These are phyloP conservation scores for Neomorphus geoffroyi DNA, from an alignment of 2,797 vertebrate genomes.

Conservation along the genomic window DNA sequence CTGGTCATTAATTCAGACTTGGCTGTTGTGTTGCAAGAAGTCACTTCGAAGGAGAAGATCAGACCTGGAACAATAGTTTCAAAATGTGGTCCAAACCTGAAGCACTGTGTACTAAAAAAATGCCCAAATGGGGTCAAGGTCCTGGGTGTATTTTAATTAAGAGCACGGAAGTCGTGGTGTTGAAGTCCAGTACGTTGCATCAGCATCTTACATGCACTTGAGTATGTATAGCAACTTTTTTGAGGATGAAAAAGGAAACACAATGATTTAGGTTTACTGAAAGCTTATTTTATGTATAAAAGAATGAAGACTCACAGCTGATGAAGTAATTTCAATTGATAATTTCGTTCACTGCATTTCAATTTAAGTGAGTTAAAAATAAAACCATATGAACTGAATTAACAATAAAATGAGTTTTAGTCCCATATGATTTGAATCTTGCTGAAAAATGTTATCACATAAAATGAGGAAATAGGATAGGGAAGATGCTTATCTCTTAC, in stretches of 20 bases:
- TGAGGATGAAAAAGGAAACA: neutral
- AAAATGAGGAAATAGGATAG: neutral
- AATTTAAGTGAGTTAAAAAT: conserved; percentile 58
- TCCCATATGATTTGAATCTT: conserved; percentile 21
- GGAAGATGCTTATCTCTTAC: neutral
- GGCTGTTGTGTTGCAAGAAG: neutral
- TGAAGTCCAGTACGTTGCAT: neutral
- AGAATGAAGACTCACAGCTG: conserved; percentile 40
- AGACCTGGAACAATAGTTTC: neutral
- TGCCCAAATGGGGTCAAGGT: neutral
- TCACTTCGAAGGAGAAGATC: neutral
- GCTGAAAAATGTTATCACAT: conserved; percentile 1
- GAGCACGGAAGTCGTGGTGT: neutral
- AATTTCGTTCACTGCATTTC: conserved; percentile 49
- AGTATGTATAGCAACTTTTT: neutral
- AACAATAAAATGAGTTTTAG: conserved; percentile 51
- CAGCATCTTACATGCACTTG: neutral
- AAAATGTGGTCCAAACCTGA: neutral
- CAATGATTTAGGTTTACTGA: conserved; percentile 3
- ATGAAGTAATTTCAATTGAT: conserved; percentile 57
- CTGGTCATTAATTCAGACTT: neutral
- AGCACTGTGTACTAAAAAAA: neutral
- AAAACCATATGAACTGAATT: conserved; percentile 43
- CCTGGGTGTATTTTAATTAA: neutral
- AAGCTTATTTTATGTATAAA: conserved; percentile 14